Evolutionary conservation across 37 sponge, comb jelly and placozoan species (phyloP).

Genomic region (Cladorhizidae sp.): DNA sequence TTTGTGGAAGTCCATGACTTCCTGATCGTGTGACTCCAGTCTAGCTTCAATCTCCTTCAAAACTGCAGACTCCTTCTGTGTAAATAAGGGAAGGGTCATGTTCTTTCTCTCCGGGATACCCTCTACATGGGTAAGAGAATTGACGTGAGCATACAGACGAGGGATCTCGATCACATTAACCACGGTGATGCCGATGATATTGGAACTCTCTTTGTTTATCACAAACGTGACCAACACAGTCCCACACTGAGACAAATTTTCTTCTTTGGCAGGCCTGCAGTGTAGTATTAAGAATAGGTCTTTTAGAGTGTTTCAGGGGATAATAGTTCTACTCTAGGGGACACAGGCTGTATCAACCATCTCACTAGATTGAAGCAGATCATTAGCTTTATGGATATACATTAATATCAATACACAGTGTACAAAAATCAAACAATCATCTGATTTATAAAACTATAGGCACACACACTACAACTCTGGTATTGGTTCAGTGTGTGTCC

Average conservation of each 20-base stretch:
- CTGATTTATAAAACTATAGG: no score
- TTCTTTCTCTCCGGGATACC: conserved; percentile 18
- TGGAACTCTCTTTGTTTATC: neutral
- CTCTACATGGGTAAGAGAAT: neutral
- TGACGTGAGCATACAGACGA: neutral
- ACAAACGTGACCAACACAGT: neutral
- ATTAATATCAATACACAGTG: no score
- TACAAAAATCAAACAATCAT: no score
- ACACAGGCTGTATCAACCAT: no score
- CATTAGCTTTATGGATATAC: no score
- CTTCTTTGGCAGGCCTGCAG: neutral
- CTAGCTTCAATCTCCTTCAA: neutral
- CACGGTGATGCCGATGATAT: neutral
- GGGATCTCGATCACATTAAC: neutral
- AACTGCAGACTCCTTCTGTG: neutral
- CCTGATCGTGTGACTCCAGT: neutral
- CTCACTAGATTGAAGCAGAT: no score
- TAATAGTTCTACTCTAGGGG: no score
- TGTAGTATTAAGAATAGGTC: no score
- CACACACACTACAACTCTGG: no score
- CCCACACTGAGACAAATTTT: neutral
- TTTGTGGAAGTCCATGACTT: neutral
- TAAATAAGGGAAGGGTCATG: neutral
- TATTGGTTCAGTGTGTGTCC: no score
- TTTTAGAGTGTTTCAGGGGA: no score